Conservation (phyloP, 2,113 vertebrate genomes). For the Glaucidium brasilianum region DNA sequence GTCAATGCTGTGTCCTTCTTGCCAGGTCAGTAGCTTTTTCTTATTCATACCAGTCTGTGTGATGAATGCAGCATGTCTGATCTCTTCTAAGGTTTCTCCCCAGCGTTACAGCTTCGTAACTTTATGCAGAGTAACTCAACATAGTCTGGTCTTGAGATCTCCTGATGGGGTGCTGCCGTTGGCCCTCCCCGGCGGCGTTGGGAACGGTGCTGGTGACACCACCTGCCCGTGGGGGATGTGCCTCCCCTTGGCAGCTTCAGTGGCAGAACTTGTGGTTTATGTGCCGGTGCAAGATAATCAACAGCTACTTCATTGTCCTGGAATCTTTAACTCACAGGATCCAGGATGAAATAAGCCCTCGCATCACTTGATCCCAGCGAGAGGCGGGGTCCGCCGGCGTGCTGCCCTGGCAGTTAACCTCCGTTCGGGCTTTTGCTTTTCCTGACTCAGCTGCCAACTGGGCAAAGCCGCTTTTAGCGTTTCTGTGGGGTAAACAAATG, state of each 20-base stretch:
- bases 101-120: neutral
- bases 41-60: neutral
- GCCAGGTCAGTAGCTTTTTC: neutral
- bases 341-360: conserved; percentile 26
- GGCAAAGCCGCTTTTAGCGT: neutral
- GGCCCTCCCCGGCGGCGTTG: neutral
- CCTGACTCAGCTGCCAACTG: conserved; percentile 1
- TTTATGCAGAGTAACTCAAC: neutral
- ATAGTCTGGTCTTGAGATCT: neutral
- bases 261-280: neutral
- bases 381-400: neutral
- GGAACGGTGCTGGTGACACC: neutral
- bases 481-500: neutral
- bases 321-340: conserved; percentile 36
- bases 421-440: neutral
- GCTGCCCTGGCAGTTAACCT: neutral
- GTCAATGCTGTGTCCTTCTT: neutral
- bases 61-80: neutral
- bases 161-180: neutral
- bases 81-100: neutral
- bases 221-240: neutral
- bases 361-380: neutral
- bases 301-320: conserved; percentile 58
- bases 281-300: neutral
- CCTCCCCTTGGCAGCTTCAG: neutral